Conservation (phyloP, 2,113 vertebrate species). For the Boleophthalmus pectinirostris region DNA sequence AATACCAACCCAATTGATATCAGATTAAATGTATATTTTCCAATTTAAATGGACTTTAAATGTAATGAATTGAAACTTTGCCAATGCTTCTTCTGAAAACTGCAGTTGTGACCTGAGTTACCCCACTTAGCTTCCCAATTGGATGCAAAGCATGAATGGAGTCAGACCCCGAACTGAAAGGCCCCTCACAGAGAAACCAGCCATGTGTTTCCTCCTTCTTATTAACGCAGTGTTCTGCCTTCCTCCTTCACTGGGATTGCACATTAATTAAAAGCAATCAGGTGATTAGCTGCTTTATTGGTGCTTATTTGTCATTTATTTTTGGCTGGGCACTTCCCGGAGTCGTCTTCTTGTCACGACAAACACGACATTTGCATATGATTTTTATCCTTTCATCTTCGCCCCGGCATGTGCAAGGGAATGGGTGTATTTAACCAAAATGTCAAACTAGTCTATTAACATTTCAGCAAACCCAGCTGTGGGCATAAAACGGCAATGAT, state of each 20-base stretch:
- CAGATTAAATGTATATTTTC: background rate
- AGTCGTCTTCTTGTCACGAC: constrained; percentile 9
- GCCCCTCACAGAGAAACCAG: background rate
- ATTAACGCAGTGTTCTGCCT: constrained; percentile 1
- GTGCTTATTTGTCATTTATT: background rate
- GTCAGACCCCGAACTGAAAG: background rate
- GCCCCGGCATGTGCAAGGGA: background rate
- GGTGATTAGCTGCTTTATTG: constrained; percentile 4
- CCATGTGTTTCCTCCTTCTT: constrained; percentile 2
- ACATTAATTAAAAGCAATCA: constrained; percentile 5
- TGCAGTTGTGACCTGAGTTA: background rate
- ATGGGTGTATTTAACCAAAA: constrained; percentile 10
- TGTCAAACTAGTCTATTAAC: background rate
- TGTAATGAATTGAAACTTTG: background rate
- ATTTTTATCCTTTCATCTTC: constrained; percentile 1
- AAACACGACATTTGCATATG: constrained; percentile 9
- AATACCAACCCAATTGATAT: no score
- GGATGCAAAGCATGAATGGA: background rate
- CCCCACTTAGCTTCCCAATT: background rate
- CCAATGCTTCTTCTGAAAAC: background rate
- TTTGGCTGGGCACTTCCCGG: constrained; percentile 5
- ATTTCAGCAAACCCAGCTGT: constrained; percentile 6
- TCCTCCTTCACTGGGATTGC: constrained; percentile 1
- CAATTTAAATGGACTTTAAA: background rate
- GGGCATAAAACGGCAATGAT: constrained; percentile 10